These are phyloP conservation scores for Clarias pachynema DNA, from an alignment of 2,797 vertebrate genomes.

Conservation along the genomic window DNA sequence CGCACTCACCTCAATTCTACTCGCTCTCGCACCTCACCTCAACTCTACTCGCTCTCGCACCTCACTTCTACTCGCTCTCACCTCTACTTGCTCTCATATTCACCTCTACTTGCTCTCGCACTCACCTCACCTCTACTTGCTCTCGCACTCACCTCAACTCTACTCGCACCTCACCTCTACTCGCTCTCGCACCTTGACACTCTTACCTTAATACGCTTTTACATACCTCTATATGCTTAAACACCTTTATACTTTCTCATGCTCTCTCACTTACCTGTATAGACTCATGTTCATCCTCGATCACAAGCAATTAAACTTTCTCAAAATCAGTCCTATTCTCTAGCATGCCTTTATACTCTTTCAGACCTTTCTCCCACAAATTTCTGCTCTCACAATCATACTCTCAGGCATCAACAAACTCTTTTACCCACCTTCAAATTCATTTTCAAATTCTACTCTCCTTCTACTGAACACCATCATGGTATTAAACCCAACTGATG, in stretches of 20 bases:
- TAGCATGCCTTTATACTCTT: not conserved
- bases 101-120: too few relatives aligned
- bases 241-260: not conserved
- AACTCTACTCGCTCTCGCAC: too few relatives aligned
- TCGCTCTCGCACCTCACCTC: too few relatives aligned
- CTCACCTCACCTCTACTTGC: too few relatives aligned
- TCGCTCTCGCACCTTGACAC: not conserved
- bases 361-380: not conserved
- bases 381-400: not conserved
- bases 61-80: too few relatives aligned
- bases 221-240: too few relatives aligned
- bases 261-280: not conserved
- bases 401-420: not conserved
- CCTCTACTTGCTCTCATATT: too few relatives aligned
- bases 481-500: not conserved
- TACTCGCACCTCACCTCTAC: too few relatives aligned
- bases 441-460: not conserved
- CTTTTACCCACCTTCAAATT: not conserved
- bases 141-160: too few relatives aligned
- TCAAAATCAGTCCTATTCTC: not conserved
- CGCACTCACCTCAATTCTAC: too few relatives aligned
- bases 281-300: not conserved
- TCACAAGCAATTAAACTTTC: not conserved
- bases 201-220: not conserved
- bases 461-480: not conserved